A percentile compares a stretch with the other conserved stretches of the same genome.
Conservation (phyloP, 2,797 vertebrate genomes). For the Melanotaenia pygmaea region DNA sequence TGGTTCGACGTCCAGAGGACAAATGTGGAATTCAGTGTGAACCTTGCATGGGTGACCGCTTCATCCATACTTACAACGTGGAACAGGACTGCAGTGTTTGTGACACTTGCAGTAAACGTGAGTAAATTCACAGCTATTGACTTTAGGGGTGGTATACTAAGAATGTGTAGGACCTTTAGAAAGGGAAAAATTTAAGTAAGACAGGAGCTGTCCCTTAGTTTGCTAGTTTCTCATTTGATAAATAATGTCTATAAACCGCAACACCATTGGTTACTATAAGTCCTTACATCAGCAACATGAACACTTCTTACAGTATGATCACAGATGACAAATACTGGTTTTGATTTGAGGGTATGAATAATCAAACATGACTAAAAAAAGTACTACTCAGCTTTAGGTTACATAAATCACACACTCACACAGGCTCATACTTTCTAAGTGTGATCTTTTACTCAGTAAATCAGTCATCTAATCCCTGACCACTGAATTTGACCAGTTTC, state of each 20-base stretch:
- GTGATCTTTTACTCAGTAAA: slow-evolving; percentile 9
- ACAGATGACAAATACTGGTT: not conserved
- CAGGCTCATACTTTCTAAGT: not conserved
- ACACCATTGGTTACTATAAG: not conserved
- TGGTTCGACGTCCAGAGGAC: accelerated
- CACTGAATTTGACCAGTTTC: slow-evolving; percentile 11
- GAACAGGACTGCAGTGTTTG: slow-evolving; percentile 7
- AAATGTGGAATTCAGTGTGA: accelerated
- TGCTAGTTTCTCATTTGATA: not conserved
- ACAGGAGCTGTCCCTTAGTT: not conserved
- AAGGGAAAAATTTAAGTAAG: not conserved
- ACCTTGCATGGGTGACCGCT: not conserved
- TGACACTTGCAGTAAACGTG: slow-evolving; percentile 53
- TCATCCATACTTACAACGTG: slow-evolving; percentile 26
- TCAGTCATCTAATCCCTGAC: slow-evolving; percentile 42
- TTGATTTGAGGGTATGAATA: slow-evolving; percentile 8
- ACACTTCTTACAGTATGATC: not conserved
- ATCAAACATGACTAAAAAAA: slow-evolving; percentile 25
- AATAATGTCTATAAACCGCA: not conserved
- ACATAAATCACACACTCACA: too few species aligned
- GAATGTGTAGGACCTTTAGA: not conserved
- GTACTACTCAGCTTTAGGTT: not conserved
- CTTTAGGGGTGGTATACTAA: not conserved
- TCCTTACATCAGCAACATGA: not conserved
- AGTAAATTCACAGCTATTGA: slow-evolving; percentile 45